Evolutionary conservation across 2,888 invertebrate species (phyloP).

Genomic region (Epinotia bilunana): DNA sequence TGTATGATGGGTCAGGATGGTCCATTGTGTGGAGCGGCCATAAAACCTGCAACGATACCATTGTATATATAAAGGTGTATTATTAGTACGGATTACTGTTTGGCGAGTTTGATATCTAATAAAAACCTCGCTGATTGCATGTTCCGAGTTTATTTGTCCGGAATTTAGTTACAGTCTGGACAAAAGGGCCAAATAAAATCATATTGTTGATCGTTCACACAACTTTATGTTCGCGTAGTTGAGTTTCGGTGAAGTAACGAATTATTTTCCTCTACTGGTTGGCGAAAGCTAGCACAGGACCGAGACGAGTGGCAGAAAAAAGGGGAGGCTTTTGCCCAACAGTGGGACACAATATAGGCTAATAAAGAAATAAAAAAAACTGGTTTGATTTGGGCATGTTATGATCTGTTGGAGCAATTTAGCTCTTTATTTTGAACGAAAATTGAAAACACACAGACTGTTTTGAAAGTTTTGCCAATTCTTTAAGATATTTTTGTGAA

Average conservation of each 20-base stretch:
- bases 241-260: slow-evolving; percentile 31
- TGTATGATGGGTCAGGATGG: too few relatives aligned
- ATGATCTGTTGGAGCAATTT: background rate
- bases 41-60: too few relatives aligned
- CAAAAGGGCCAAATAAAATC: slow-evolving; percentile 43
- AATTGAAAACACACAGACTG: too few relatives aligned
- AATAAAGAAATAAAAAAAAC: too few relatives aligned
- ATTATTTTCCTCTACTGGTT: slow-evolving; percentile 15
- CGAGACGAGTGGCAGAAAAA: too few relatives aligned
- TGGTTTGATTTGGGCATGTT: background rate
- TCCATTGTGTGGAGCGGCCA: too few relatives aligned
- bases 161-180: slow-evolving; percentile 41
- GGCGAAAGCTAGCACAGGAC: too few relatives aligned
- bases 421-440: background rate
- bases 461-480: background rate
- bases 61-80: slow-evolving; percentile 2
- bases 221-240: slow-evolving; percentile 40
- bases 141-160: slow-evolving; percentile 34
- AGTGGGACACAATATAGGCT: too few relatives aligned
- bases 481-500: background rate
- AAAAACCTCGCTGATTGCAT: slow-evolving; percentile 39
- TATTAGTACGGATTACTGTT: slow-evolving; percentile 33
- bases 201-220: slow-evolving; percentile 41
- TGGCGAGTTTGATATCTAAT: slow-evolving; percentile 38
- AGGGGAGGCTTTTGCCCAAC: too few relatives aligned